These are phyloP conservation scores for Drosophila simulans DNA, from an alignment of 1,140 invertebrate species.

Conservation along the genomic window DNA sequence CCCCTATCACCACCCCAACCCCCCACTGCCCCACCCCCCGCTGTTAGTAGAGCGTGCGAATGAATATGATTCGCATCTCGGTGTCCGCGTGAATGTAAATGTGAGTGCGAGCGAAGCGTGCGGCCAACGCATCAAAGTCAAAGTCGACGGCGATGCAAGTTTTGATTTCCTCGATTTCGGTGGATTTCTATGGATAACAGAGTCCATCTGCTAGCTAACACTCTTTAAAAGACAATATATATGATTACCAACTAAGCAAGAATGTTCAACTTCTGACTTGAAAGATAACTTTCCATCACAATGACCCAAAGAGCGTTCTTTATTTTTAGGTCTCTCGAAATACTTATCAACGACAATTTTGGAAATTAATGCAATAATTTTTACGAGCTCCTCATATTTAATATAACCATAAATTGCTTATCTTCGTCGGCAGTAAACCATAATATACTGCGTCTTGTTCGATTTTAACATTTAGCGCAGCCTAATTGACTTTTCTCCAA, in stretches of 20 bases:
- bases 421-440: not conserved
- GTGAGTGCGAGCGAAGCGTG: slow-evolving; percentile 43
- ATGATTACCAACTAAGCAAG: too few species aligned
- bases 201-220: slow-evolving; percentile 18
- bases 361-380: slow-evolving; percentile 11
- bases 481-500: slow-evolving; percentile 4
- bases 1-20: not conserved
- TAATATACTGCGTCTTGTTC: slow-evolving; percentile 8
- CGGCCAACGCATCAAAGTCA: slow-evolving; percentile 73
- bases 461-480: slow-evolving; percentile 10
- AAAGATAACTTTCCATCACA: too few species aligned
- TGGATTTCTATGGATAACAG: slow-evolving; percentile 12
- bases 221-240: too few species aligned
- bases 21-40: not conserved
- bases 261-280: too few species aligned
- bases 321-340: not conserved
- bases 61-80: slow-evolving; percentile 52
- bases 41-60: slow-evolving; percentile 56
- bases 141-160: slow-evolving; percentile 60
- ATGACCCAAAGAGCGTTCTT: not conserved
- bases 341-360: not conserved
- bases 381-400: slow-evolving; percentile 12
- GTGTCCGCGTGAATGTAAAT: not conserved
- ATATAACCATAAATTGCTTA: slow-evolving; percentile 4
- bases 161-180: slow-evolving; percentile 46